phyloP scores from a whole-genome alignment of 2,797 vertebrate genomes.

The Catamblyrhynchus diadema region DNA sequence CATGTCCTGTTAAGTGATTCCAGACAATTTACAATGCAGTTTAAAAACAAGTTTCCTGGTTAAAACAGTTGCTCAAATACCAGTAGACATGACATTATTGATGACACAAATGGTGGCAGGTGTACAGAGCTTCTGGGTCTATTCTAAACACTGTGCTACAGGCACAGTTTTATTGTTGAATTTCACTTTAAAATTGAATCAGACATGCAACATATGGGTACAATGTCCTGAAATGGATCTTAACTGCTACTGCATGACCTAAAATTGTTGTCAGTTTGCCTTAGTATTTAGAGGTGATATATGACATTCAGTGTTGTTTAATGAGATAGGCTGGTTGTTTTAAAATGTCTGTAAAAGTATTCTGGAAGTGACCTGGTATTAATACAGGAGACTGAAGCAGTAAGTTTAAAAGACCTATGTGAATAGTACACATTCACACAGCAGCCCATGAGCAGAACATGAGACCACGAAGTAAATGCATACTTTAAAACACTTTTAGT shows the following conservation, averaged over 20 bases:
- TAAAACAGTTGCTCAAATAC: not conserved
- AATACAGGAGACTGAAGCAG: not conserved
- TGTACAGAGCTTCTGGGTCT: not conserved
- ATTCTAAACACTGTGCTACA: not conserved
- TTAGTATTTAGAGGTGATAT: not conserved
- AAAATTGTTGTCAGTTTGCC: not conserved
- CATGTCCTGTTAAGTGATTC: not conserved
- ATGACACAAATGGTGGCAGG: not conserved
- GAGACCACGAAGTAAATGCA: conserved; percentile 14
- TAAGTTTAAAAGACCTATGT: not conserved
- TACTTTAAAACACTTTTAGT: not conserved
- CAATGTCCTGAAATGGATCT: not conserved
- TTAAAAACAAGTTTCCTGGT: not conserved
- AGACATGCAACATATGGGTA: not conserved
- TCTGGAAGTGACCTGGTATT: not conserved
- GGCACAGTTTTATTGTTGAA: not conserved
- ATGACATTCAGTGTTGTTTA: not conserved
- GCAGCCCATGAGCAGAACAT: not conserved
- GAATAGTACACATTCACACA: not conserved
- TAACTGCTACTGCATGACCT: not conserved
- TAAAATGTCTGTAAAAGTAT: not conserved
- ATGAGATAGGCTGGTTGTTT: not conserved
- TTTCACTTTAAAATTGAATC: not conserved
- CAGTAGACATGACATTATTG: not conserved
- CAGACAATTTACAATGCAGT: not conserved